These are phyloP conservation scores for Conus canariensis DNA, from an alignment of 2,888 invertebrate genomes.

Conservation along the genomic window DNA sequence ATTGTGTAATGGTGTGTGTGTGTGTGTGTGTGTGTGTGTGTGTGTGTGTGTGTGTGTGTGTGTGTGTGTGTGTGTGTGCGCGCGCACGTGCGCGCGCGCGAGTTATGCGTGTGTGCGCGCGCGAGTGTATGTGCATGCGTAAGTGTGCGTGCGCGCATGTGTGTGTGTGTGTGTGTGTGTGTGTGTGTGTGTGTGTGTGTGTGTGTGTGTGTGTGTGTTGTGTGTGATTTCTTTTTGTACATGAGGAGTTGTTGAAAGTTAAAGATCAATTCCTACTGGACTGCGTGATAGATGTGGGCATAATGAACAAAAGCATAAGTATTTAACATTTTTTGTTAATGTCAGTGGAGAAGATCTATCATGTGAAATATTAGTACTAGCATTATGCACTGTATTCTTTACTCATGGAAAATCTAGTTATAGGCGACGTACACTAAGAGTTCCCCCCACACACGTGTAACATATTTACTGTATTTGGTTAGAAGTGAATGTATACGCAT, in stretches of 20 bases:
- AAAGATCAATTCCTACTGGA: too few species aligned
- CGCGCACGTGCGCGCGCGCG: neutral
- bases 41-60: neutral
- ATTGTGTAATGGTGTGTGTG: fast-evolving
- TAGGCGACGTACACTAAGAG: too few species aligned
- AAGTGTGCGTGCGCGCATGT: neutral
- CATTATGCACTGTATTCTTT: too few species aligned
- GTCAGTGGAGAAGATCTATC: too few species aligned
- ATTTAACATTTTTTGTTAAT: too few species aligned
- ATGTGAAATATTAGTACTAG: too few species aligned
- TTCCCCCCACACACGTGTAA: too few species aligned
- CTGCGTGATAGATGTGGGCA: too few species aligned
- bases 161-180: neutral
- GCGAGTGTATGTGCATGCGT: neutral
- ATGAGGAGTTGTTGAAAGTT: fast-evolving
- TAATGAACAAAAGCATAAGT: too few species aligned
- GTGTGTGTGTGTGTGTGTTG: neutral
- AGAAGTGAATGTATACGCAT: too few species aligned
- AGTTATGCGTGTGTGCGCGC: neutral
- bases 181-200: neutral
- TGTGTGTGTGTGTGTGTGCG: neutral
- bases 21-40: neutral
- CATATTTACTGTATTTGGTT: too few species aligned
- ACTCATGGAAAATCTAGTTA: too few species aligned
- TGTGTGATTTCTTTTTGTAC: neutral